phyloP scores from a whole-genome alignment of 2,113 vertebrate genomes.

The Hipposideros armiger region DNA sequence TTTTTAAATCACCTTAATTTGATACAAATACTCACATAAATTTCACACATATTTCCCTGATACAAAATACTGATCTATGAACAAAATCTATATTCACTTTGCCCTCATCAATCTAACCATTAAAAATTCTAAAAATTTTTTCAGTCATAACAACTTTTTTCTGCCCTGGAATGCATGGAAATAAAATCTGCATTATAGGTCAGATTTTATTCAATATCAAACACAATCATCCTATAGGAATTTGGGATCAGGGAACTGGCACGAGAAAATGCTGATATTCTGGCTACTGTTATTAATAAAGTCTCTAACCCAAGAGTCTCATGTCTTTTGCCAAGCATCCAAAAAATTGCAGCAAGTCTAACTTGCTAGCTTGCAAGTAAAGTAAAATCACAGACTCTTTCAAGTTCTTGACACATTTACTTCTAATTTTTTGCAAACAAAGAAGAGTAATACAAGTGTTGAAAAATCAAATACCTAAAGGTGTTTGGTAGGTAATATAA shows the following conservation, averaged over 20 bases:
- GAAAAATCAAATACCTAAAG: background rate
- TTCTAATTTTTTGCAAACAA: background rate
- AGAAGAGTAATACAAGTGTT: rapidly evolving
- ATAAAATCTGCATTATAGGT: background rate
- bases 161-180: background rate
- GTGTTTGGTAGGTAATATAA: background rate
- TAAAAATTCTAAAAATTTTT: conserved; percentile 40
- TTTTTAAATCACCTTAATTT: background rate
- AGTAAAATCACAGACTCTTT: background rate
- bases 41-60: background rate
- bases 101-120: background rate
- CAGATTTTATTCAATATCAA: background rate
- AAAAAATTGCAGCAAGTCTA: background rate
- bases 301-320: background rate
- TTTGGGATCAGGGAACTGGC: background rate
- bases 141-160: background rate
- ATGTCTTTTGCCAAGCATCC: background rate
- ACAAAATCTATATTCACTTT: background rate
- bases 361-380: background rate
- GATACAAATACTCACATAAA: background rate
- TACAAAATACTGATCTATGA: background rate
- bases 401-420: background rate
- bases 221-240: background rate
- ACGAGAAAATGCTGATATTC: background rate
- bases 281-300: background rate